Base-by-base conservation (phyloP, 2,797 vertebrate species). In the Apogon talboti region DNA sequence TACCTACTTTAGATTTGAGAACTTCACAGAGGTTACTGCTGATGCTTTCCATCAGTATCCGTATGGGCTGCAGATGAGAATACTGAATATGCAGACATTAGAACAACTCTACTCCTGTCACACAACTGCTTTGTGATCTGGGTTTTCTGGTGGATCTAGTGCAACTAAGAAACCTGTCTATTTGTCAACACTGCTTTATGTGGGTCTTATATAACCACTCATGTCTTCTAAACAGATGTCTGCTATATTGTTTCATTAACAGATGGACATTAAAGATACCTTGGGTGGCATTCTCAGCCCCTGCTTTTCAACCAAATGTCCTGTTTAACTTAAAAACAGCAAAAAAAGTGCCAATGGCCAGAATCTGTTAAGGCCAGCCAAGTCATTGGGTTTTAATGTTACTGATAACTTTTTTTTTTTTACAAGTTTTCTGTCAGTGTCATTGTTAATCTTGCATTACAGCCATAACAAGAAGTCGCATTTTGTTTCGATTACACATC, bases 261-360 rank as follows among this genome's bases (percentile, higher is more conserved):
- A 60, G 42, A 65, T 15, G 33, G 55, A 55, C 14, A 1, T 44
- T 55, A 4, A 37, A 53, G 52, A 59, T 53, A 59, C 64, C 3
- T 58, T 56, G 13, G 46, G 14, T 18, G 54, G 35, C 52, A 28
- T 59, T 49, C 60, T 43, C 19, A 12, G 41, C 41, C 47, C 11
- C 18, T 46, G 21, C 43, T 62, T 44, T 11, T 58, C 37, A 81
- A 75, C 60, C 77, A 80, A 56, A 55, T 74, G 35, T 56, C 14
- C 42, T 65, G 18, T 76, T 69, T 66, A 7, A 53, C 66, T 57
- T 37, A 48, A 55, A 10, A 63, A 33, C 24, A 59, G 46, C 21
- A 15, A 53, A 46, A 43, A 19, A 88, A 81, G 87, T 87, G 82
- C 88, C 84, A 85, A 79, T 52, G 47, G 64, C 66, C 72, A n/a